These are phyloP conservation scores for Eupithecia centaureata DNA, from an alignment of 2,888 invertebrate species.

Conservation along the genomic window DNA sequence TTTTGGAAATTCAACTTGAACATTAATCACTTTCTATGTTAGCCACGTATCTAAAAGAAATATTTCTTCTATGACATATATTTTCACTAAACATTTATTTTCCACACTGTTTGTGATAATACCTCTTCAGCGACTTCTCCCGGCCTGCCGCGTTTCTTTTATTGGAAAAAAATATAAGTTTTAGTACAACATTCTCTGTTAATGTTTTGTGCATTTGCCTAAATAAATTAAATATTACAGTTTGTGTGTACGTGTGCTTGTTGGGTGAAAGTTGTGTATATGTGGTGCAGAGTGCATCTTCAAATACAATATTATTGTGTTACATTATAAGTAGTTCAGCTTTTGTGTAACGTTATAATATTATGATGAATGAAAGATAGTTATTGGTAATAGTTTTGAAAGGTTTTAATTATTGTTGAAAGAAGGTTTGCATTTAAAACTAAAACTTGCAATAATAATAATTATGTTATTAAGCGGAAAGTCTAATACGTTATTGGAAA, in stretches of 20 bases:
- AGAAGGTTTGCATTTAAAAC: slow-evolving; percentile 24
- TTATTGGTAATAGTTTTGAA: slow-evolving; percentile 17
- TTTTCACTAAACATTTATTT: slow-evolving; percentile 77
- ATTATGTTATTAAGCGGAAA: slow-evolving; percentile 41
- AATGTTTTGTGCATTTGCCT: slow-evolving; percentile 61
- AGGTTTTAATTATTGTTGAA: slow-evolving; percentile 18
- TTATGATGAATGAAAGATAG: slow-evolving; percentile 10
- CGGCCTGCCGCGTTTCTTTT: slow-evolving; percentile 89
- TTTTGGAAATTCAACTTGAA: slow-evolving; percentile 55
- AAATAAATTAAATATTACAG: slow-evolving; percentile 55
- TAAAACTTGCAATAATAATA: slow-evolving; percentile 35
- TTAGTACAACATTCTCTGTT: slow-evolving; percentile 81
- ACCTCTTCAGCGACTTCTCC: slow-evolving; percentile 92
- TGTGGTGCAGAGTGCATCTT: slow-evolving; percentile 29
- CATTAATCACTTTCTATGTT: slow-evolving; percentile 70
- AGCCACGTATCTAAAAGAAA: slow-evolving; percentile 74
- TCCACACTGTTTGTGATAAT: slow-evolving; percentile 70
- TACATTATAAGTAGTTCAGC: slow-evolving; percentile 25
- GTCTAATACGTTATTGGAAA: slow-evolving; percentile 40
- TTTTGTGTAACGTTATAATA: slow-evolving; percentile 15
- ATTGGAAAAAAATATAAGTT: slow-evolving; percentile 82
- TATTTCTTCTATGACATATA: slow-evolving; percentile 72
- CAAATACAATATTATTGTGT: slow-evolving; percentile 28
- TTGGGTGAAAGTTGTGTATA: slow-evolving; percentile 40
- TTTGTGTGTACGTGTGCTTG: slow-evolving; percentile 38